Percentiles rank a stretch among this genome's conserved stretches.
Conservation (phyloP, 2,113 vertebrate genomes). For the Sisor rabdophorus region DNA sequence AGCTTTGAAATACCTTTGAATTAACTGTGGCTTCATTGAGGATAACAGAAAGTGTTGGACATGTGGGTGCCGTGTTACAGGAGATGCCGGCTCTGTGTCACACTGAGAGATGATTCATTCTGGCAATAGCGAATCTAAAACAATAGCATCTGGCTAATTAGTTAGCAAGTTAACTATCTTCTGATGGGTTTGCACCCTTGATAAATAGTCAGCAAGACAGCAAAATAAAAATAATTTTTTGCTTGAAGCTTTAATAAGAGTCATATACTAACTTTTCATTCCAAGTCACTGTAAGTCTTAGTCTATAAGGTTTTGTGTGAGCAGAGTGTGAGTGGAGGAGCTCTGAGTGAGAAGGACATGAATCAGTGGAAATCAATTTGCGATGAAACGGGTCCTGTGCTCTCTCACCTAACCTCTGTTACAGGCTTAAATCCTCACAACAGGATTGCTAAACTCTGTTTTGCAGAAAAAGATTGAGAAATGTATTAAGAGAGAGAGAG, state of each 20-base stretch:
- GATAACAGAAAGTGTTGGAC: conserved; percentile 52
- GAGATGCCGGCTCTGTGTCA: conserved; percentile 35
- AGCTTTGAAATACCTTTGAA: conserved; percentile 52
- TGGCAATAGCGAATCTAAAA: neutral
- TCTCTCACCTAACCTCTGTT: conserved; percentile 29
- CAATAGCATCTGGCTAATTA: neutral
- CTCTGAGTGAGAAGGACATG: conserved; percentile 41
- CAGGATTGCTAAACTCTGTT: conserved; percentile 8
- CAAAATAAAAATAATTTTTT: neutral
- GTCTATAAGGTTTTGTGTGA: conserved; percentile 47
- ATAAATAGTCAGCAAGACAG: neutral
- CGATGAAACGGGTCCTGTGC: conserved; percentile 33
- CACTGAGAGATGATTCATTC: conserved; percentile 43
- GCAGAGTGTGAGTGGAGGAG: conserved; percentile 37
- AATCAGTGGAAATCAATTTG: conserved; percentile 55
- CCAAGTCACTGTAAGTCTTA: too few species aligned
- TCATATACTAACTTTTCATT: neutral
- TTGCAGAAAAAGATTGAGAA: neutral
- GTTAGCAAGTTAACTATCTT: neutral
- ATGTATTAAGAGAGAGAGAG: neutral
- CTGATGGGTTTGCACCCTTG: neutral
- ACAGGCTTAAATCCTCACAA: conserved; percentile 32
- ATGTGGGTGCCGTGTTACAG: conserved; percentile 36
- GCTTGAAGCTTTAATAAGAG: neutral
- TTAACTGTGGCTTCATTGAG: conserved; percentile 49